Percentiles rank a stretch among this genome's conserved stretches.
Evolutionary conservation across 2,888 invertebrate genomes (phyloP).

Genomic region (Stenchaetothrips biformis): DNA sequence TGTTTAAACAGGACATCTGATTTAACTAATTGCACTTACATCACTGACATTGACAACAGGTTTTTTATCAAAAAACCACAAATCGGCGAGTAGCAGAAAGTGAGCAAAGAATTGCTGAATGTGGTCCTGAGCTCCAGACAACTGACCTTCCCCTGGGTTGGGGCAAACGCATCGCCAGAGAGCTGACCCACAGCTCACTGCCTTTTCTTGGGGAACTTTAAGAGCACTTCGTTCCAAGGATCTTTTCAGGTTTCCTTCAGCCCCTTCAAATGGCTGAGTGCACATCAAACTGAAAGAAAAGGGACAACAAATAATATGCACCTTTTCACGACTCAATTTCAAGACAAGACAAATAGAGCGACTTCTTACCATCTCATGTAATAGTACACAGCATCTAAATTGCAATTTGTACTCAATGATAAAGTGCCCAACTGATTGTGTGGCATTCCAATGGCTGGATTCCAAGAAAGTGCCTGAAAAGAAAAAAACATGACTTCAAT

Average conservation of each 20-base stretch:
- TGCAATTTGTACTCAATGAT: conserved; percentile 71
- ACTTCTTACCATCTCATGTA: conserved; percentile 73
- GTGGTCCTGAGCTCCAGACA: conserved; percentile 7
- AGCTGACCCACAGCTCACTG: not conserved
- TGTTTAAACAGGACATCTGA: too few species aligned
- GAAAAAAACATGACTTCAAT: not conserved
- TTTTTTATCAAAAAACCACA: conserved; percentile 58
- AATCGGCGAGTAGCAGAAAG: conserved; percentile 58
- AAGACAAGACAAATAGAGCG: conserved; percentile 26
- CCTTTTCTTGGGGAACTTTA: conserved; percentile 27
- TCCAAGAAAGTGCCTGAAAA: conserved; percentile 69
- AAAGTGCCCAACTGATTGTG: conserved; percentile 92
- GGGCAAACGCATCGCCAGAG: not conserved
- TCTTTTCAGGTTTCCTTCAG: conserved; percentile 77
- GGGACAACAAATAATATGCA: not conserved
- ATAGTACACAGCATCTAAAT: conserved; percentile 82
- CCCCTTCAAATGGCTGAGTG: conserved; percentile 79
- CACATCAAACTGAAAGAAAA: conserved; percentile 53
- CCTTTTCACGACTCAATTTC: conserved; percentile 21
- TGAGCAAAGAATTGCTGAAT: conserved; percentile 40
- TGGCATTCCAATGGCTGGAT: conserved; percentile 81
- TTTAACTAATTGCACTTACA: not conserved
- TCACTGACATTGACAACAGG: conserved; percentile 8
- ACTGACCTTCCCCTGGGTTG: not conserved
- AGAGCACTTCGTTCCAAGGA: conserved; percentile 58